phyloP scores from a whole-genome alignment of 2,888 invertebrate species.

The Lutraria lutraria region DNA sequence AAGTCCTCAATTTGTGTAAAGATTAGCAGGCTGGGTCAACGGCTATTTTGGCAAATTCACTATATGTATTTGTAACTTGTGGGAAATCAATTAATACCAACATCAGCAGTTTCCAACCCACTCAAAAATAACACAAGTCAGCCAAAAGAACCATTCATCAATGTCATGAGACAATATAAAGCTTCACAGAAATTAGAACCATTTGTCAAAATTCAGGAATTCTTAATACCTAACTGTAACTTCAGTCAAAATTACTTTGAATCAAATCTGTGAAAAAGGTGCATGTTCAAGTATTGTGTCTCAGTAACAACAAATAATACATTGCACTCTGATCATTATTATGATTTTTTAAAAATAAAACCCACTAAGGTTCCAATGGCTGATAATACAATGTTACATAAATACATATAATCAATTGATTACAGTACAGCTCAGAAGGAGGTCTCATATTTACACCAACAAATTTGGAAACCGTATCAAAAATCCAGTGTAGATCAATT shows the following conservation, averaged over 20 bases:
- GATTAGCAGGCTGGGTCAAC: slow-evolving; percentile 3
- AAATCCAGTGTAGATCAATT: background rate
- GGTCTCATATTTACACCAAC: background rate
- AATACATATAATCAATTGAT: background rate
- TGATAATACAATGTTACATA: background rate
- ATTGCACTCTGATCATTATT: background rate
- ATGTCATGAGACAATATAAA: too few relatives aligned
- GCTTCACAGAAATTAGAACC: background rate
- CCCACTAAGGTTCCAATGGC: background rate
- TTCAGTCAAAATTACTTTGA: background rate
- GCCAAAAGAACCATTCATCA: background rate
- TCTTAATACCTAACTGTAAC: background rate
- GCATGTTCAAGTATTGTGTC: background rate
- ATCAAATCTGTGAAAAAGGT: background rate
- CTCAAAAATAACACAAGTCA: background rate
- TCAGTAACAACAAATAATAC: background rate
- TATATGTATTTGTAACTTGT: background rate
- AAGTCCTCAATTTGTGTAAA: background rate
- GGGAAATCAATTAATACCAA: background rate
- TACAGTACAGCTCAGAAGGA: slow-evolving; percentile 13
- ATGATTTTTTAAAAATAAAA: background rate
- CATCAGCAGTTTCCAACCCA: background rate
- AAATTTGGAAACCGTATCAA: background rate
- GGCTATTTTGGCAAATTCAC: background rate
- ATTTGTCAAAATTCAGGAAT: background rate